Conservation (phyloP, 2,113 vertebrate genomes). For the Chauna torquata region DNA sequence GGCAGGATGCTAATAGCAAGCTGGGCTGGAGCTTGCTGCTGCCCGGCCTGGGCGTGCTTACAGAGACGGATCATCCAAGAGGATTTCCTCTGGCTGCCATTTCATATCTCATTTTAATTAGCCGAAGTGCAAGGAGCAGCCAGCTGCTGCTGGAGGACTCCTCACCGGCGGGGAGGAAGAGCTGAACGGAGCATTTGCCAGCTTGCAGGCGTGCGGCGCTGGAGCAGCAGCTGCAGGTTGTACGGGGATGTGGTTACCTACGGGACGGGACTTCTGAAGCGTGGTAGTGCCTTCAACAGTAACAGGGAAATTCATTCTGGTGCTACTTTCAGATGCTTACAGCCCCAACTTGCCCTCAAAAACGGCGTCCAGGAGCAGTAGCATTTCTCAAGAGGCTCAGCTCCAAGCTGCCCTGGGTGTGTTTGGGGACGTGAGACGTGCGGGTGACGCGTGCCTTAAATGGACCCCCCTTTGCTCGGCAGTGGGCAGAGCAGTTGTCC, state of each 20-base stretch:
- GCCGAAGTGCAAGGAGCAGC: background rate
- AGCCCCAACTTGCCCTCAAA: background rate
- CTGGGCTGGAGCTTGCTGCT: background rate
- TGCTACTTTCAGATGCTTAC: background rate
- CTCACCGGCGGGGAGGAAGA: accelerated
- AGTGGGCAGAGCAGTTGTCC: background rate
- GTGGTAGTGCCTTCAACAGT: background rate
- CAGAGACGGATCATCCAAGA: background rate
- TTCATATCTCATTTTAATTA: background rate
- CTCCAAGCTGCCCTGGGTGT: background rate
- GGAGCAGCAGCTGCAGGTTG: background rate
- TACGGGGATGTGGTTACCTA: background rate
- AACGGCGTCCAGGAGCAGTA: background rate
- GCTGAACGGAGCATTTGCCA: background rate
- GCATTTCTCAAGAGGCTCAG: background rate
- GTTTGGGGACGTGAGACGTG: background rate
- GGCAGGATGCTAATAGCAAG: background rate
- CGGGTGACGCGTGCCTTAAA: accelerated
- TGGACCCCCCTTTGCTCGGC: background rate
- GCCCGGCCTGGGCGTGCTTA: background rate
- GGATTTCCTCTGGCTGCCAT: background rate
- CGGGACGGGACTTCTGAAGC: background rate
- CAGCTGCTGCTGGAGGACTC: background rate
- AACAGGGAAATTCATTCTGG: background rate
- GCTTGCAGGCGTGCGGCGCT: accelerated